Conservation (phyloP, 2,113 vertebrate genomes). For the Calyptommatus sinebrachiatus region DNA sequence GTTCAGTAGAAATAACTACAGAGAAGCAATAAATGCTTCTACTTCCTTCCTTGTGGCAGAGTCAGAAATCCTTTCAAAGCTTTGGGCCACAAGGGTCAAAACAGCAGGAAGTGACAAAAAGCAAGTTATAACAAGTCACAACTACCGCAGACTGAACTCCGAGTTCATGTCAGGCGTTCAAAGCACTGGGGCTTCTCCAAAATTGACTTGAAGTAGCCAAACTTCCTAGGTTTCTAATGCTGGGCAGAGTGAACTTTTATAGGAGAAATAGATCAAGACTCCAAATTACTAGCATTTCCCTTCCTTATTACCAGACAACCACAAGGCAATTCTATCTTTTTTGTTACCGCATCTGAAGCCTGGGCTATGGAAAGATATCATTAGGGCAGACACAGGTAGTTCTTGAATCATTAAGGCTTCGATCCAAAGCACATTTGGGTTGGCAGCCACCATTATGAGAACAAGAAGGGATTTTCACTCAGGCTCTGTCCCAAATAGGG, state of each 20-base stretch:
- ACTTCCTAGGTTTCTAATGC: conserved; percentile 60
- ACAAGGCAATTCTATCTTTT: conserved; percentile 12
- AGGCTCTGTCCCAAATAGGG: background rate
- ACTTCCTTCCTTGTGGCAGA: conserved; percentile 38
- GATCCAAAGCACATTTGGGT: conserved; percentile 17
- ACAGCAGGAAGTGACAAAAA: conserved; percentile 54
- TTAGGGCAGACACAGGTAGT: conserved; percentile 32
- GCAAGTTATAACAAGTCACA: conserved; percentile 37
- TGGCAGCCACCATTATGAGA: conserved; percentile 3
- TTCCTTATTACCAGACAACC: conserved; percentile 48
- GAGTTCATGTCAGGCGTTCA: conserved; percentile 63
- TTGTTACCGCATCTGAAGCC: conserved; percentile 39
- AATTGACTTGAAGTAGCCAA: conserved; percentile 60
- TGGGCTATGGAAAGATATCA: conserved; percentile 26
- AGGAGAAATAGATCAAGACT: conserved; percentile 46
- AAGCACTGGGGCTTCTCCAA: conserved; percentile 49
- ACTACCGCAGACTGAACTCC: conserved; percentile 64
- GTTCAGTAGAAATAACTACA: background rate
- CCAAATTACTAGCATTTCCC: conserved; percentile 60
- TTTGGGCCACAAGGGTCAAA: conserved; percentile 34
- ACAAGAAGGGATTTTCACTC: conserved; percentile 4
- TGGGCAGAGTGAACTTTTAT: conserved; percentile 56
- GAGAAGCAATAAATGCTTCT: conserved; percentile 16
- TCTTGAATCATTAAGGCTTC: conserved; percentile 16
- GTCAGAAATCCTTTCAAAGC: conserved; percentile 52